phyloP scores from a whole-genome alignment of 2,797 vertebrate species.

The Epinephelus coioides region DNA sequence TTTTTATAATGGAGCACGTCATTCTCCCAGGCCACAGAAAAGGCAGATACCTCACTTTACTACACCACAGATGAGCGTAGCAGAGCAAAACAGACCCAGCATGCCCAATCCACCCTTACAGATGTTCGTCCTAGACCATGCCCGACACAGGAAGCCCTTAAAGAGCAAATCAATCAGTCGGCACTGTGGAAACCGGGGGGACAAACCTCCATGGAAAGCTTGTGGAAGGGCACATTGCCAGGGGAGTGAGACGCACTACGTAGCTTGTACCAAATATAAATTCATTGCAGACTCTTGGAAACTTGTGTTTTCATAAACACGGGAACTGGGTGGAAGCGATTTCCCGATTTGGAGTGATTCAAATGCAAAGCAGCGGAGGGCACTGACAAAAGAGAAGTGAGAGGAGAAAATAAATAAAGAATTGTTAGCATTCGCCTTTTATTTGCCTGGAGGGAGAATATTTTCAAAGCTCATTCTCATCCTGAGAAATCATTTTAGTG shows the following conservation, averaged over 20 bases:
- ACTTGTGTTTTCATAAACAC: conserved; percentile 80
- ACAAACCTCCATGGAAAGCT: conserved; percentile 77
- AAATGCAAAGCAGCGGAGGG: conserved; percentile 67
- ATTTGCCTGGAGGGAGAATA: conserved; percentile 51
- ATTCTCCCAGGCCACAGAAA: conserved; percentile 82
- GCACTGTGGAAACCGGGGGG: conserved; percentile 76
- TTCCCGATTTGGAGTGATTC: conserved; percentile 69
- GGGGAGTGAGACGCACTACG: conserved; percentile 64
- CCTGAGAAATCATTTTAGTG: conserved; percentile 56
- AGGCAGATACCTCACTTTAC: conserved; percentile 84
- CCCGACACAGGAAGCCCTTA: conserved; percentile 83
- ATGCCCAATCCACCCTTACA: conserved; percentile 74
- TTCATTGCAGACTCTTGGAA: conserved; percentile 79
- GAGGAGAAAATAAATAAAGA: conserved; percentile 56
- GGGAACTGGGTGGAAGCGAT: conserved; percentile 71
- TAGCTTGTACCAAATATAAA: conserved; percentile 79
- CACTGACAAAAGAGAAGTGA: conserved; percentile 53
- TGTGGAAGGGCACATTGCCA: conserved; percentile 77
- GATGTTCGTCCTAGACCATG: conserved; percentile 73
- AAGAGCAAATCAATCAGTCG: conserved; percentile 82
- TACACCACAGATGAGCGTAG: conserved; percentile 81
- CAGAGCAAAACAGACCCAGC: conserved; percentile 72
- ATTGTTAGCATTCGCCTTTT: conserved; percentile 47
- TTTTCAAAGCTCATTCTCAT: conserved; percentile 65
- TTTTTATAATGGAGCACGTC: conserved; percentile 85